These are phyloP conservation scores for Catalaphyllia jardinei DNA, from an alignment of 64 coral and sea anemone species.

Conservation along the genomic window DNA sequence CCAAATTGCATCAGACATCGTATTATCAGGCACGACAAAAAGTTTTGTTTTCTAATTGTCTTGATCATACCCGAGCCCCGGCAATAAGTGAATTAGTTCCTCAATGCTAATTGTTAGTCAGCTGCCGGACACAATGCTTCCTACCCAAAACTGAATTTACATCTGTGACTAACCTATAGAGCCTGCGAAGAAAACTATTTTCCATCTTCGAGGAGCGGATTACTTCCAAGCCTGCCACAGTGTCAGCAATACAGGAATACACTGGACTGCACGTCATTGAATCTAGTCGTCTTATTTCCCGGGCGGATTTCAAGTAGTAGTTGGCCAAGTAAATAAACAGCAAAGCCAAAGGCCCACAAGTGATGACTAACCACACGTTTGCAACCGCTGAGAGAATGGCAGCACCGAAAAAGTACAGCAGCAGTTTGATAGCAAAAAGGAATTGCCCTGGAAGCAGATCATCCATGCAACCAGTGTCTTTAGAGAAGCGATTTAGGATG, in stretches of 20 bases:
- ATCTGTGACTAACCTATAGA: conserved; percentile 31
- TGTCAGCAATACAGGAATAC: conserved; percentile 66
- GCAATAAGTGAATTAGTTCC: too few relatives aligned
- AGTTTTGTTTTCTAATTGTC: too few relatives aligned
- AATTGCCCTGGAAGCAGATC: conserved; percentile 4
- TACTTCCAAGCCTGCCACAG: conserved; percentile 51
- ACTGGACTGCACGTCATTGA: conserved; percentile 58
- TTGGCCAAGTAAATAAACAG: conserved; percentile 19
- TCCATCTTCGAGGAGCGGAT: conserved; percentile 69
- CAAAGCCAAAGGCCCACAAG: conserved; percentile 20
- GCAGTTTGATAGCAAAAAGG: neutral
- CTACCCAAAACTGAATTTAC: neutral
- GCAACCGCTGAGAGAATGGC: conserved; percentile 21
- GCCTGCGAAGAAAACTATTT: conserved; percentile 20
- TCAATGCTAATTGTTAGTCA: too few relatives aligned
- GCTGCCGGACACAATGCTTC: neutral
- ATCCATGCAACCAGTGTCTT: conserved; percentile 67
- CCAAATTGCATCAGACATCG: too few relatives aligned
- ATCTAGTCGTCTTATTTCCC: conserved; percentile 65
- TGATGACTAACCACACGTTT: conserved; percentile 51
- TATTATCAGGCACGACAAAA: too few relatives aligned
- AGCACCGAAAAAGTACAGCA: neutral
- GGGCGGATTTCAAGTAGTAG: conserved; percentile 40
- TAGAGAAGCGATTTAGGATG: conserved; percentile 77
- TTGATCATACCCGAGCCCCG: too few relatives aligned